Percentiles rank a stretch among this genome's conserved stretches.
phyloP scores from a whole-genome alignment of 1,140 invertebrate species.

The Potamilus streckersoni region DNA sequence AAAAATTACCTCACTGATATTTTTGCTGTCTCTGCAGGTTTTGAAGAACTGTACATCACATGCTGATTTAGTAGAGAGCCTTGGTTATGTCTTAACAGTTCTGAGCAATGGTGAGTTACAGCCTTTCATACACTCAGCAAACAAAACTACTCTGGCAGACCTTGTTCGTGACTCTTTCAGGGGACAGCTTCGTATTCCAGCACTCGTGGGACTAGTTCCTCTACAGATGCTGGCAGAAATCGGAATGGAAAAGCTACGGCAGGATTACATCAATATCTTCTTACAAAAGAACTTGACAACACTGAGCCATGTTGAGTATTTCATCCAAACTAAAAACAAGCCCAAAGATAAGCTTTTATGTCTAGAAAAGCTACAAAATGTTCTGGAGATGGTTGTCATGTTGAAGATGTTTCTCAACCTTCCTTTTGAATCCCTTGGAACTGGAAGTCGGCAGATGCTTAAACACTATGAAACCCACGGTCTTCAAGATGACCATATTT shows the following conservation, averaged over 20 bases:
- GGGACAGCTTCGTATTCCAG: conserved; percentile 39
- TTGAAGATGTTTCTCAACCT: conserved; percentile 47
- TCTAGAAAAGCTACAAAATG: conserved; percentile 46
- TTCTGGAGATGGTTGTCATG: conserved; percentile 50
- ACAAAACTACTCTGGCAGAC: conserved; percentile 51
- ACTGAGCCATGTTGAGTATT: conserved; percentile 33
- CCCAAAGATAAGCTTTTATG: conserved; percentile 32
- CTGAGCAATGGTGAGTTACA: conserved; percentile 47
- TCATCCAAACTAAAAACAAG: conserved; percentile 23
- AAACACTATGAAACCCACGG: conserved; percentile 40
- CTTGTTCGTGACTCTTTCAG: conserved; percentile 49
- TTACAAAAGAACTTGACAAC: conserved; percentile 44
- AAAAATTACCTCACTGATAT: too few relatives aligned
- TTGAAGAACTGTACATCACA: conserved; percentile 45
- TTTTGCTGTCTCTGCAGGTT: conserved; percentile 20
- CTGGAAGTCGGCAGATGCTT: conserved; percentile 40
- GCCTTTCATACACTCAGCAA: conserved; percentile 49
- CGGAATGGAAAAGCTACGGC: conserved; percentile 49
- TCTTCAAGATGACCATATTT: conserved; percentile 33
- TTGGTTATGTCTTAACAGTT: conserved; percentile 44
- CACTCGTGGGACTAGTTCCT: conserved; percentile 41
- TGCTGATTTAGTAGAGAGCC: conserved; percentile 38
- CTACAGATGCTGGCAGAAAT: conserved; percentile 53
- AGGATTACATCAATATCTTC: conserved; percentile 49
- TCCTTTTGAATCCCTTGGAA: conserved; percentile 31